A percentile compares a stretch with the other conserved stretches of the same genome.
Evolutionary conservation across 2,888 invertebrate species (phyloP).

Genomic region (Colostygia pectinataria): DNA sequence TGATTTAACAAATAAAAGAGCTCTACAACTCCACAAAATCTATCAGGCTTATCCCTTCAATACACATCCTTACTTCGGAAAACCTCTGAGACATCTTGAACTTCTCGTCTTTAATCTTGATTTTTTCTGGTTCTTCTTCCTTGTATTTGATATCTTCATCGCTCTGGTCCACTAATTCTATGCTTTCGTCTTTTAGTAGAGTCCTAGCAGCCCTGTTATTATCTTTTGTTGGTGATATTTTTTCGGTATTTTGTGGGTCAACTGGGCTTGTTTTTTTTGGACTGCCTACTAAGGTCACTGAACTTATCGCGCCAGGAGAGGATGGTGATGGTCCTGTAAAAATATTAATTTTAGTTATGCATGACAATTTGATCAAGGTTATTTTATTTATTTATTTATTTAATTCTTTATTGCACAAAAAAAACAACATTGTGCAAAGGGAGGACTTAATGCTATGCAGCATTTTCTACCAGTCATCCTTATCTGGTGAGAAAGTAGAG

Average conservation of each 20-base stretch:
- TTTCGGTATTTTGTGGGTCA: conserved; percentile 44
- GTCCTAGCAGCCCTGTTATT: conserved; percentile 58
- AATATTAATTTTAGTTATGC: not conserved
- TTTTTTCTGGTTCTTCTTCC: conserved; percentile 70
- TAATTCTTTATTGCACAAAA: too few species aligned
- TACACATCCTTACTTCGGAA: conserved; percentile 60
- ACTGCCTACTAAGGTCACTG: conserved; percentile 87
- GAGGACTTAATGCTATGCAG: too few species aligned
- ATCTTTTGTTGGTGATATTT: conserved; percentile 59
- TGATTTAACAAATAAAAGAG: not conserved
- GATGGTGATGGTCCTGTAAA: conserved; percentile 79
- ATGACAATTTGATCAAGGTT: too few species aligned
- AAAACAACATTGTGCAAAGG: too few species aligned
- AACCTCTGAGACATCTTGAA: conserved; percentile 76
- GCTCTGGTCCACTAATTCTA: conserved; percentile 73
- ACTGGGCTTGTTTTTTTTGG: conserved; percentile 69
- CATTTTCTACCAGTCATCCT: too few species aligned
- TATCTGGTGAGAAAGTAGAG: too few species aligned
- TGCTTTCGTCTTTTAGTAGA: conserved; percentile 71
- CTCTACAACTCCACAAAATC: conserved; percentile 11
- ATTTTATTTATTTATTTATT: too few species aligned
- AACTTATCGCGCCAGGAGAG: conserved; percentile 89
- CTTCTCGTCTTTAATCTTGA: conserved; percentile 69
- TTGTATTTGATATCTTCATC: conserved; percentile 75
- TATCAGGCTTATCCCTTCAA: conserved; percentile 7